These are phyloP conservation scores for Lasioglossum malachurum DNA, from an alignment of 2,888 invertebrate species.

Conservation along the genomic window DNA sequence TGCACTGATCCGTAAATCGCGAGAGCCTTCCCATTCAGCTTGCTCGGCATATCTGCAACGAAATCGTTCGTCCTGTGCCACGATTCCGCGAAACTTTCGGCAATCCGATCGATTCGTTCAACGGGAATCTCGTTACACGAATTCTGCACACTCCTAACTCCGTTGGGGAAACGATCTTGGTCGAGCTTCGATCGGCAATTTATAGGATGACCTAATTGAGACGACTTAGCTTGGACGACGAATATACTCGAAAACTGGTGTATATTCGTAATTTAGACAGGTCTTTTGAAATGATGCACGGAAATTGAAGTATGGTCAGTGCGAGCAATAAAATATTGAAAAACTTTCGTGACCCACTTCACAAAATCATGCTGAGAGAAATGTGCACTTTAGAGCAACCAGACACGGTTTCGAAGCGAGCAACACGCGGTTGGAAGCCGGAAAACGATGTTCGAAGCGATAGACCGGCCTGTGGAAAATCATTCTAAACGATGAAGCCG, in stretches of 20 bases:
- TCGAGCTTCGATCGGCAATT: not conserved
- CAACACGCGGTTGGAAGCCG: too few species aligned
- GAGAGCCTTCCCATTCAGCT: constrained; percentile 3
- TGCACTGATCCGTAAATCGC: constrained; percentile 13
- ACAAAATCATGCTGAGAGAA: not conserved
- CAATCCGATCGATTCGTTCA: not conserved
- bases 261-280: too few species aligned
- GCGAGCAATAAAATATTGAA: not conserved
- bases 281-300: too few species aligned
- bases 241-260: not conserved
- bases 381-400: not conserved
- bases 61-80: not conserved
- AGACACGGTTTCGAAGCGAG: not conserved
- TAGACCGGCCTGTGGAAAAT: not conserved
- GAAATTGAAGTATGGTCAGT: too few species aligned
- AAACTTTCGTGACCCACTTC: not conserved
- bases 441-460: not conserved
- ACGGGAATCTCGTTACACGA: not conserved
- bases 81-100: not conserved
- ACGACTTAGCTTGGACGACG: not conserved
- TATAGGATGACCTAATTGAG: not conserved
- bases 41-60: not conserved
- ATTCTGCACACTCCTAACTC: not conserved
- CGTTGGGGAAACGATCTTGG: not conserved
- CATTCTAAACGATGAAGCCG: not conserved